phyloP scores from a whole-genome alignment of 2,113 vertebrate genomes.

The Phylloscopus trochiloides region DNA sequence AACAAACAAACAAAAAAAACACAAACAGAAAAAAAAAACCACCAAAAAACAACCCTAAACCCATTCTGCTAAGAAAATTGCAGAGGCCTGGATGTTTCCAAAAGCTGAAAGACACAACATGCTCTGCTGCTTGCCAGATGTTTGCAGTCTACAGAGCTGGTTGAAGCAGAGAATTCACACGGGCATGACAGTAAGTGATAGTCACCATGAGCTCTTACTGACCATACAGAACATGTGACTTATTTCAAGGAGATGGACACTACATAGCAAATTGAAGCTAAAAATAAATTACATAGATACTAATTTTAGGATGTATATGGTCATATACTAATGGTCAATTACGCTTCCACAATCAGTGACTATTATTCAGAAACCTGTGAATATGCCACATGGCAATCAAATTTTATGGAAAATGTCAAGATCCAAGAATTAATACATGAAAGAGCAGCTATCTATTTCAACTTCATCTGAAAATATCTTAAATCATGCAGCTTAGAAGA shows the following conservation, averaged over 20 bases:
- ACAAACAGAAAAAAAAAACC: too few species aligned
- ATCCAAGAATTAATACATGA: neutral
- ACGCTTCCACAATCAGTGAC: too few species aligned
- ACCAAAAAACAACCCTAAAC: accelerated
- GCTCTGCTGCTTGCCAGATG: neutral
- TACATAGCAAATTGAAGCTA: neutral
- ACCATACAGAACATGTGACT: neutral
- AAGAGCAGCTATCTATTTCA: neutral
- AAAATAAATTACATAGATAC: neutral
- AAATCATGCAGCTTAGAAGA: neutral
- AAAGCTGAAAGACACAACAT: neutral
- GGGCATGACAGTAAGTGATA: neutral
- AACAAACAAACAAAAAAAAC: neutral
- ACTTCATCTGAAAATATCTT: neutral
- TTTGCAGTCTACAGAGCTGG: neutral
- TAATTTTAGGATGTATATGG: neutral
- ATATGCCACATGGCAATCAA: neutral
- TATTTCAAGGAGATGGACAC: neutral
- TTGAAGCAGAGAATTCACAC: neutral
- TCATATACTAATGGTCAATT: neutral
- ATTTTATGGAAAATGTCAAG: neutral
- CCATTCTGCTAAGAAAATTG: neutral
- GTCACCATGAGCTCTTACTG: neutral
- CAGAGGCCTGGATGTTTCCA: neutral
- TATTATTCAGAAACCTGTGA: neutral